phyloP scores from a whole-genome alignment of 1,140 invertebrate genomes.

The Centruroides vittatus region DNA sequence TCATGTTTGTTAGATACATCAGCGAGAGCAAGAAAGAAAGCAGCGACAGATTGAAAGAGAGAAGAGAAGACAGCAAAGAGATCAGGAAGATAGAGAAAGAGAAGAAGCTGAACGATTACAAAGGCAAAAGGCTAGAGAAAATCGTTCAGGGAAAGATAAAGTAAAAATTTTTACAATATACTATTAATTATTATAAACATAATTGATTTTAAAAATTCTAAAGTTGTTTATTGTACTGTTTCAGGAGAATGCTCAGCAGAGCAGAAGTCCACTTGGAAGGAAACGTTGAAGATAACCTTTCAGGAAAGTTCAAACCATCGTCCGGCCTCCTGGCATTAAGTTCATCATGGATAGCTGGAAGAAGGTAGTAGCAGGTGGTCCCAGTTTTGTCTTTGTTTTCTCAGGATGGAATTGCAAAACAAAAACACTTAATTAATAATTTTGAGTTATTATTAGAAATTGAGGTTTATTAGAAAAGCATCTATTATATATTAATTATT shows the following conservation, averaged over 20 bases:
- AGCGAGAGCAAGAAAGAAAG: constrained; percentile 1
- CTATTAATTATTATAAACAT: too few relatives aligned
- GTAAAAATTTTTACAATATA: background rate
- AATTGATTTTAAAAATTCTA: too few relatives aligned
- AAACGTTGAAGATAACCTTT: background rate
- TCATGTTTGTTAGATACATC: constrained; percentile 1
- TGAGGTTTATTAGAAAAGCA: too few relatives aligned
- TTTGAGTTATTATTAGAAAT: too few relatives aligned
- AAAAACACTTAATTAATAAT: too few relatives aligned
- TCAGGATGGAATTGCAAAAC: too few relatives aligned
- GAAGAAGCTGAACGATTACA: constrained; percentile 7
- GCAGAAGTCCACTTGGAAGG: background rate
- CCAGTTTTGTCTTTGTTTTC: too few relatives aligned
- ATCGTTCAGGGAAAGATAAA: constrained; percentile 1
- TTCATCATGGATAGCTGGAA: too few relatives aligned
- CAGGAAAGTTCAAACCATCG: background rate
- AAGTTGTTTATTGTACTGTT: background rate
- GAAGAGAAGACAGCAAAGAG: constrained; percentile 8
- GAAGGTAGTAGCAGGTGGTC: too few relatives aligned
- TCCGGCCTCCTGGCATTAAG: too few relatives aligned
- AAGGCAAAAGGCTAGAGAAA: constrained; percentile 1
- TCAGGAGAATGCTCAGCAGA: background rate
- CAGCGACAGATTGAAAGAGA: constrained; percentile 11
- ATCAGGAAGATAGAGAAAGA: background rate
- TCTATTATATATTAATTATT: too few relatives aligned